Percentiles rank a stretch among this genome's conserved stretches.
These are phyloP conservation scores for Aphidius ervi DNA, from an alignment of 1,140 invertebrate species.

Conservation along the genomic window DNA sequence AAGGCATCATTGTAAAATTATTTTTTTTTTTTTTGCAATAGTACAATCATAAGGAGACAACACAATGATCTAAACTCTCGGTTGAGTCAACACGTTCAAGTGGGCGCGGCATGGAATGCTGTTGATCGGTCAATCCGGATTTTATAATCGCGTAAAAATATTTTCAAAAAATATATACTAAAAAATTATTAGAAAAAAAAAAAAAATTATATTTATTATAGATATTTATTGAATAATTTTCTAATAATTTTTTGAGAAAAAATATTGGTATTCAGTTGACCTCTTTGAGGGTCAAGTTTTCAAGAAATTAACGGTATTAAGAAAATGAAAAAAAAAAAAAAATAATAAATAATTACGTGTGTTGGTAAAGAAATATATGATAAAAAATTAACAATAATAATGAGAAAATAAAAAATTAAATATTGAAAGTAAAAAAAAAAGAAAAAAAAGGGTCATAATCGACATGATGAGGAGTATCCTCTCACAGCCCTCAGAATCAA, in stretches of 20 bases:
- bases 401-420: too few species aligned
- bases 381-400: neutral
- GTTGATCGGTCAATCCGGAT: slow-evolving; percentile 27
- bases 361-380: neutral
- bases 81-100: slow-evolving; percentile 43
- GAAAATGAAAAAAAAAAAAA: neutral
- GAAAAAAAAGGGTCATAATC: slow-evolving; percentile 1
- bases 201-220: too few species aligned
- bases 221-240: too few species aligned
- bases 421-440: neutral
- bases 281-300: too few species aligned
- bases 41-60: slow-evolving; percentile 4
- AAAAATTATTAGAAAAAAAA: too few species aligned
- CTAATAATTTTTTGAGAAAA: too few species aligned
- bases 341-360: slow-evolving; percentile 1
- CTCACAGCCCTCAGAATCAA: slow-evolving; percentile 9
- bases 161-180: too few species aligned
- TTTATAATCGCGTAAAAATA: too few species aligned
- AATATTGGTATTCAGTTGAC: too few species aligned
- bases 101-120: slow-evolving; percentile 49
- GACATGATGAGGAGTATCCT: slow-evolving; percentile 1
- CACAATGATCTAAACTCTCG: slow-evolving; percentile 36
- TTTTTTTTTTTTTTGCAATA: too few species aligned
- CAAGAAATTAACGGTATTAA: too few species aligned
- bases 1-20: too few species aligned